These are phyloP conservation scores for Gymnoscelis rufifasciata DNA, from an alignment of 2,888 invertebrate genomes.

Conservation along the genomic window DNA sequence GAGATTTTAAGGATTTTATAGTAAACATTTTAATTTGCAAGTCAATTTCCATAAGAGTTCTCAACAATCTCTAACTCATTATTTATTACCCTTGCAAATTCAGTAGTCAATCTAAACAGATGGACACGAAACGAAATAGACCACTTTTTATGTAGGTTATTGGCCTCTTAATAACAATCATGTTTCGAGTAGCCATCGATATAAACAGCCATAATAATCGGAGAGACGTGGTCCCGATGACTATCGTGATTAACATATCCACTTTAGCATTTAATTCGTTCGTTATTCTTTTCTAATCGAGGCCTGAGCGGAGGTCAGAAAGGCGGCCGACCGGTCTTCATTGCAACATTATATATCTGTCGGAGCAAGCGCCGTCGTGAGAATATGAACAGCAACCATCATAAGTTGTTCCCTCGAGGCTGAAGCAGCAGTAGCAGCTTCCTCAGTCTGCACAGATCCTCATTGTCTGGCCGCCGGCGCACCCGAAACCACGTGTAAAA, in stretches of 20 bases:
- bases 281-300: conserved; percentile 53
- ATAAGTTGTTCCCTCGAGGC: conserved; percentile 38
- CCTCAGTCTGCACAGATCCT: conserved; percentile 28
- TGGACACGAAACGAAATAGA: not conserved
- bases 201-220: conserved; percentile 44
- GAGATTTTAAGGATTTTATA: too few species aligned
- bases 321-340: conserved; percentile 60
- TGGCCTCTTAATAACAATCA: conserved; percentile 44
- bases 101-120: conserved; percentile 1
- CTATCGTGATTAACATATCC: conserved; percentile 45
- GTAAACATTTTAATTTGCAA: too few species aligned
- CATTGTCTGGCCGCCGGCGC: conserved; percentile 39
- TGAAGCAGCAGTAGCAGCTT: conserved; percentile 25
- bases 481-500: conserved; percentile 53
- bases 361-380: conserved; percentile 70
- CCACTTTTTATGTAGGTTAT: conserved; percentile 31
- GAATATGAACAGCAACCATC: conserved; percentile 52
- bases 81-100: not conserved
- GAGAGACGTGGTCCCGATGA: conserved; percentile 40
- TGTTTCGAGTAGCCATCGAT: conserved; percentile 39
- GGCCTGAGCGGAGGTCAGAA: conserved; percentile 46
- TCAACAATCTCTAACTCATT: too few species aligned
- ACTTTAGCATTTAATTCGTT: conserved; percentile 43
- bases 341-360: conserved; percentile 63
- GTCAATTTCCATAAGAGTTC: too few species aligned